phyloP scores from a whole-genome alignment of 2,113 vertebrate species.

The Lophius piscatorius region DNA sequence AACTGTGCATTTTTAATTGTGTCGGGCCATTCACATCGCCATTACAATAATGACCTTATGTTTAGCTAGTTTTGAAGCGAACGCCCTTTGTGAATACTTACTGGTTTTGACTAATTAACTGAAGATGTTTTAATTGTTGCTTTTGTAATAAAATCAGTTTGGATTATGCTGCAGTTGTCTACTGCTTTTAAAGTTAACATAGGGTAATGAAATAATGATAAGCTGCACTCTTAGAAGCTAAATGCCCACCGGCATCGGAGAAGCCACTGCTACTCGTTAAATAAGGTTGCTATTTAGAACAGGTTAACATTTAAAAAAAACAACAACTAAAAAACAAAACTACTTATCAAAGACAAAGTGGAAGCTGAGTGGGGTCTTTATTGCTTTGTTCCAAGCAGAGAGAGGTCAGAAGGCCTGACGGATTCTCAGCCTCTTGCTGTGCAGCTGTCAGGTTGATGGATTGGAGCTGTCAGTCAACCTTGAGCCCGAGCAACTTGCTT shows the following conservation, averaged over 20 bases:
- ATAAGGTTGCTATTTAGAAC: not conserved
- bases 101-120: not conserved
- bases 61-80: not conserved
- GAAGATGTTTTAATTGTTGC: not conserved
- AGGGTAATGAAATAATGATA: not conserved
- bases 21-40: not conserved
- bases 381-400: conserved; percentile 23
- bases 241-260: not conserved
- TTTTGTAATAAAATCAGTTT: not conserved
- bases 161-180: too few species aligned
- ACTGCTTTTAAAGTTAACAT: too few species aligned
- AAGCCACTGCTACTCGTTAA: not conserved
- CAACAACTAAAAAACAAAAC: not conserved
- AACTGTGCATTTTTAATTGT: conserved; percentile 4
- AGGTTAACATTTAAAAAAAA: not conserved
- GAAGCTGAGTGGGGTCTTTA: conserved; percentile 1
- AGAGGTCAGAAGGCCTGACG: conserved; percentile 41
- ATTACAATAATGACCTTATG: not conserved
- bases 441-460: conserved; percentile 50
- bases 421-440: conserved; percentile 51
- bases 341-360: conserved; percentile 7
- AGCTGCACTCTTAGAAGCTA: not conserved
- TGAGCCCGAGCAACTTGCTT: conserved; percentile 14
- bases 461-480: conserved; percentile 47
- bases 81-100: too few species aligned